Conservation (phyloP, 2,113 vertebrate genomes). For the Cynocephalus volans region DNA sequence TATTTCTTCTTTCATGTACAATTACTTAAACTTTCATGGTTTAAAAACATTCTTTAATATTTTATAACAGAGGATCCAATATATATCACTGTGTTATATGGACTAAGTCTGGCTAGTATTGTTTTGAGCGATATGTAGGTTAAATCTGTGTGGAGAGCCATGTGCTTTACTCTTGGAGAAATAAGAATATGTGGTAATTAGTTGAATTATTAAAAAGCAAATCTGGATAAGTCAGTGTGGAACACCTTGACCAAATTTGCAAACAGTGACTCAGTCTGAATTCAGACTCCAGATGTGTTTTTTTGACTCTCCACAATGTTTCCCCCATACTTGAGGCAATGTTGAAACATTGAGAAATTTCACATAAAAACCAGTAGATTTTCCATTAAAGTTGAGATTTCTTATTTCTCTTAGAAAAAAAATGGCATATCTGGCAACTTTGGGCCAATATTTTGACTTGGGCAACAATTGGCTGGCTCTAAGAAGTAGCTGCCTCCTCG, state of each 20-base stretch:
- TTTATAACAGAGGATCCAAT: background rate
- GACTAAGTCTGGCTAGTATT: background rate
- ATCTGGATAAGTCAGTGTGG: background rate
- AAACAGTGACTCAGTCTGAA: background rate
- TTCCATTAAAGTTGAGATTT: background rate
- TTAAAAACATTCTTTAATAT: slow-evolving; percentile 1
- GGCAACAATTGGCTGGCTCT: background rate
- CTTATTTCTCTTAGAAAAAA: background rate
- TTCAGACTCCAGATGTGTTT: background rate
- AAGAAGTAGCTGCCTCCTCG: background rate
- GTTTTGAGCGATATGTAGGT: background rate
- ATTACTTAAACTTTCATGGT: background rate
- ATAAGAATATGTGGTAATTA: background rate
- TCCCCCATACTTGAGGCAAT: background rate
- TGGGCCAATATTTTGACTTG: background rate
- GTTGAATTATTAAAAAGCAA: background rate
- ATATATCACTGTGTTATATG: background rate
- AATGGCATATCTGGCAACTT: background rate
- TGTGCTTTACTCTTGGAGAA: background rate
- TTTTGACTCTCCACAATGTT: background rate
- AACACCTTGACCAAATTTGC: background rate
- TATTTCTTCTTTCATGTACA: background rate
- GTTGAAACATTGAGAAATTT: background rate
- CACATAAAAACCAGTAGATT: background rate
- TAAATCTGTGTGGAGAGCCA: background rate